phyloP scores from a whole-genome alignment of 2,113 vertebrate species.

The Gambusia holbrooki region DNA sequence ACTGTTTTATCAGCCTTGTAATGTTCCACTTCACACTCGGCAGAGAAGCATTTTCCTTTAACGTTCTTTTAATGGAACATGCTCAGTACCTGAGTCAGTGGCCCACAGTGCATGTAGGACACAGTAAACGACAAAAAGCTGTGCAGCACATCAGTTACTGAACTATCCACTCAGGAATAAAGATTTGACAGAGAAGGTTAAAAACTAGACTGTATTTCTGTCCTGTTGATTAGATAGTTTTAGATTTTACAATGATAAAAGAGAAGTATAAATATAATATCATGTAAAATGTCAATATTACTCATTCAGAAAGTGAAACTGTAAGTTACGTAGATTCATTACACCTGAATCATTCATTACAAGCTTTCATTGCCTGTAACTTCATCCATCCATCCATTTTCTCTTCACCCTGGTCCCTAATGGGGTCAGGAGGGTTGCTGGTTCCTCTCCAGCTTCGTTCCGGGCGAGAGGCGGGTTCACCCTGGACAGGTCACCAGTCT shows the following conservation, averaged over 20 bases:
- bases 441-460: no score
- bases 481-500: no score
- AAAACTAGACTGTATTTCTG: background rate
- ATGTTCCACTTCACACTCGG: slow-evolving; percentile 16
- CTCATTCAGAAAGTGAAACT: no score
- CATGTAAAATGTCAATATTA: no score
- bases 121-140: slow-evolving; percentile 26
- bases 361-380: background rate
- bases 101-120: slow-evolving; percentile 20
- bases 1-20: slow-evolving; percentile 11
- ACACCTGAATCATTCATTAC: no score
- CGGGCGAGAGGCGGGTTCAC: no score
- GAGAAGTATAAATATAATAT: background rate
- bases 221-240: background rate
- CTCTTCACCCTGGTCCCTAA: no score
- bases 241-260: background rate
- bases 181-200: background rate
- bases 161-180: slow-evolving; percentile 37
- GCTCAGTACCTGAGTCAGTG: slow-evolving; percentile 12
- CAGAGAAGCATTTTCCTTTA: slow-evolving; percentile 29
- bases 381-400: no score
- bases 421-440: no score
- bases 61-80: background rate
- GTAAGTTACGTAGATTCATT: no score
- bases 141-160: slow-evolving; percentile 42